phyloP scores from a whole-genome alignment of 2,888 invertebrate genomes.

The Lagria hirta region DNA sequence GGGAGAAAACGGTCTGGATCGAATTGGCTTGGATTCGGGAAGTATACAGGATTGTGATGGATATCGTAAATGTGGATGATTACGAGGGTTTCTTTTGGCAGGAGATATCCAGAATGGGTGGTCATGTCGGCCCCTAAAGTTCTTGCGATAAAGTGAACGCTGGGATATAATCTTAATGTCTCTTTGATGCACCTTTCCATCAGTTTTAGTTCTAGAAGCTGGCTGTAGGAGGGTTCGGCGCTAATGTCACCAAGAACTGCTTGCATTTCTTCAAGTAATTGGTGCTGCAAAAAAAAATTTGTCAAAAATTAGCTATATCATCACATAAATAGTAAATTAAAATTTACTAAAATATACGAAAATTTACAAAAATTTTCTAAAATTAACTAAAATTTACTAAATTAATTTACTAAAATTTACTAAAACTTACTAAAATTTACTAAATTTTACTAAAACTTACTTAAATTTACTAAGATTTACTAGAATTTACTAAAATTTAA shows the following conservation, averaged over 20 bases:
- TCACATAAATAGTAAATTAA: no score
- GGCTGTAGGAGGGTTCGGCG: constrained; percentile 37
- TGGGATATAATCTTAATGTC: constrained; percentile 47
- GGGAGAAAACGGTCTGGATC: constrained; percentile 71
- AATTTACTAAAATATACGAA: no score
- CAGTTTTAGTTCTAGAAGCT: constrained; percentile 47
- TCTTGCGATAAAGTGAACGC: constrained; percentile 48
- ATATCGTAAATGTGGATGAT: constrained; percentile 63
- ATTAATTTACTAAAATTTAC: no score
- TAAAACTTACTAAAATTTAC: no score
- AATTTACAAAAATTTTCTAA: no score
- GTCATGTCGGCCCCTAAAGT: constrained; percentile 35
- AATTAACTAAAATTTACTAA: no score
- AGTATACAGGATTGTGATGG: constrained; percentile 65
- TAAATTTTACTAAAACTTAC: no score
- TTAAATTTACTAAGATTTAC: no score
- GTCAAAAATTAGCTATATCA: no score
- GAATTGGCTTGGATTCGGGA: constrained; percentile 66
- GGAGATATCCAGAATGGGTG: constrained; percentile 38
- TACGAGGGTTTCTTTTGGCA: constrained; percentile 59
- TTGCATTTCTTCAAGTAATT: constrained; percentile 32
- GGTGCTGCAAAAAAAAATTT: constrained; percentile 28
- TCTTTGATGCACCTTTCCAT: constrained; percentile 50
- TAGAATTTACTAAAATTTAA: no score
- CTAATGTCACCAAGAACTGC: constrained; percentile 32